A percentile compares a stretch with the other conserved stretches of the same genome.
These are phyloP conservation scores for Lepisosteus osseus DNA, from an alignment of 2,113 vertebrate genomes.

Conservation along the genomic window DNA sequence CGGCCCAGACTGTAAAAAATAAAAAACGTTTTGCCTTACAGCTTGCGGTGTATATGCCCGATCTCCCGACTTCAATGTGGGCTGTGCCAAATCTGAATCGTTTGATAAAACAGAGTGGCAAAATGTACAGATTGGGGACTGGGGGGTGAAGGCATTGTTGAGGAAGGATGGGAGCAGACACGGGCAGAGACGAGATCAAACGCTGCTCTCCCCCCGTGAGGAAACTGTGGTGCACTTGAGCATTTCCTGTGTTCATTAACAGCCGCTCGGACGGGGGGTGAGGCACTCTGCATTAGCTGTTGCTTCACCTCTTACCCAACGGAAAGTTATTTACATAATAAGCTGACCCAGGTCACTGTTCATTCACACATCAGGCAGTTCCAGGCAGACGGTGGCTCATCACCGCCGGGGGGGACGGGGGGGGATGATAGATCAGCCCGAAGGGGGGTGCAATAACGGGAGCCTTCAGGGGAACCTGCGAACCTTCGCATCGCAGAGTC, in stretches of 20 bases:
- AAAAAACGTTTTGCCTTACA: too few species aligned
- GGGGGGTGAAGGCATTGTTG: neutral
- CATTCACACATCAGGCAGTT: slow-evolving; percentile 72
- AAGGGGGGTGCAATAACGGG: too few species aligned
- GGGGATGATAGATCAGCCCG: slow-evolving; percentile 10
- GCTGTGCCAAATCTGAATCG: too few species aligned
- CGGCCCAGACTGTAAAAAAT: too few species aligned
- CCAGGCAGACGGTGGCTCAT: slow-evolving; percentile 63
- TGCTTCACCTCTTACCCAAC: slow-evolving; percentile 67
- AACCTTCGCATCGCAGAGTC: neutral
- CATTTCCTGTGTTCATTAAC: too few species aligned
- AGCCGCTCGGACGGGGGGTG: slow-evolving; percentile 37
- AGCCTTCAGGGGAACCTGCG: neutral
- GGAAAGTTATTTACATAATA: slow-evolving; percentile 79
- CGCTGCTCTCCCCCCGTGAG: too few species aligned
- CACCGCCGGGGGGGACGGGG: slow-evolving; percentile 27
- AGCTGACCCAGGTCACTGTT: slow-evolving; percentile 73
- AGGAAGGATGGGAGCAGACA: neutral
- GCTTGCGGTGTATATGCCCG: too few species aligned
- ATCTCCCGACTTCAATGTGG: too few species aligned
- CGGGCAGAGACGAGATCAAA: too few species aligned
- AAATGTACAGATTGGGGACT: too few species aligned
- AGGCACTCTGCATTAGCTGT: slow-evolving; percentile 62
- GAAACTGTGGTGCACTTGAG: too few species aligned
- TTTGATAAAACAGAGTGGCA: too few species aligned